A percentile compares a stretch with the other conserved stretches of the same genome.
phyloP scores from a whole-genome alignment of 2,797 vertebrate species.

The Epinephelus awoara region DNA sequence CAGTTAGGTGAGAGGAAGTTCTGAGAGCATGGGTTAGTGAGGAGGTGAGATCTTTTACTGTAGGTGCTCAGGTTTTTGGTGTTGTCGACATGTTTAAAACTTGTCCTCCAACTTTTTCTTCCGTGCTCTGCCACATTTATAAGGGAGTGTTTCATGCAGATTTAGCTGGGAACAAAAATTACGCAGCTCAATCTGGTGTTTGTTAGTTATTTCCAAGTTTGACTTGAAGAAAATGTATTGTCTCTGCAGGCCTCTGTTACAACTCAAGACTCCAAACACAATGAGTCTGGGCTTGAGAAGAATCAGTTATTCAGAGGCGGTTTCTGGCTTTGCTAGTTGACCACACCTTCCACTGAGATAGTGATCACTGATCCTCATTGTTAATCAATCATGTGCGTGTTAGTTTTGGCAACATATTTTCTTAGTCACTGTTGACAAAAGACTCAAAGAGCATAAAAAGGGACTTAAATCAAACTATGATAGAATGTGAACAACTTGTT shows the following conservation, averaged over 20 bases:
- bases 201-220: neutral
- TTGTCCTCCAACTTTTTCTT: neutral
- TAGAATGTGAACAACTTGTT: neutral
- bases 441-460: neutral
- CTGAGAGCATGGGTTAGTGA: neutral
- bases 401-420: constrained; percentile 15
- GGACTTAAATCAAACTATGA: neutral
- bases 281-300: neutral
- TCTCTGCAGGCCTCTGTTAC: neutral
- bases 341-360: constrained; percentile 26
- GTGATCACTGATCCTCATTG: constrained; percentile 1
- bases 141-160: neutral
- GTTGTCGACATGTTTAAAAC: neutral
- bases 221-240: neutral
- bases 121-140: neutral
- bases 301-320: neutral
- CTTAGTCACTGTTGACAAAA: neutral
- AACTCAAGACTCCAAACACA: neutral
- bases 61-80: neutral
- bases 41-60: neutral
- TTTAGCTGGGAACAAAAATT: neutral
- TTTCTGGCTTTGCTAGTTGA: neutral
- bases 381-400: neutral
- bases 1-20: neutral
- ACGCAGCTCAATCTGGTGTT: neutral